Base-by-base conservation (phyloP, 2,113 vertebrate genomes). In the Ceyx margarethae region DNA sequence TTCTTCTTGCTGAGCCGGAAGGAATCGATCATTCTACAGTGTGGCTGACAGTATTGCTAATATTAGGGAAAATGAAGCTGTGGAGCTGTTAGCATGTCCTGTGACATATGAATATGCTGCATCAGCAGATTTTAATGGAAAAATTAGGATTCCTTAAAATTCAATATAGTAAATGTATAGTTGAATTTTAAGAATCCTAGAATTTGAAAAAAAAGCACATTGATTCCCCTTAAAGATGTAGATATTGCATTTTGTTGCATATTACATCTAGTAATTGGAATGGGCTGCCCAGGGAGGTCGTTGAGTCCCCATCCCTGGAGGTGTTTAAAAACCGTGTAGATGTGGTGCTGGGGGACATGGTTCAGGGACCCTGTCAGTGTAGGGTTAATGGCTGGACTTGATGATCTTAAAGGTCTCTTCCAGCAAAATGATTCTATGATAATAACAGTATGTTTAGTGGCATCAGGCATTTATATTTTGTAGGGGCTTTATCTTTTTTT, bases 111-210 rank as follows among this genome's bases (percentile, higher is more conserved):
- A 72, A 61, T 57, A 13, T 67, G 11, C 40, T 85, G n/a, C n/a
- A 67, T 68, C 43, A 60, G 13, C 3, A 2, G 20, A 26, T 85
- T 14, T 12, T 50, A 23, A 12, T 56, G 21, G 35, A 29, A 69
- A 69, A 87, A 18, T 26, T 5, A 20, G 23, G n/a, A 11, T 66
- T 79, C 21, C 54, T 73, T 73, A 45, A 76, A 19, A 33, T 76
- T 80, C 18, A 13, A 1, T 0, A 5, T 11, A 68, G 5, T 37
- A 51, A 66, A 28, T 21, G 2, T n/a, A 13, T 6, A 37, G 8
- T 40, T 62, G 19, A 66, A 5, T 35, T 42, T 53, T 89, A 56
- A 67, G 51, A 37, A 31, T 31, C 15, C 42, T 58, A 53, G 33
- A 73, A 90, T 42, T 53, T 18, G 21, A 40, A 56, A 45, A 28